Conservation (phyloP, 2,888 invertebrate species). For the Megamerina dolium region DNA sequence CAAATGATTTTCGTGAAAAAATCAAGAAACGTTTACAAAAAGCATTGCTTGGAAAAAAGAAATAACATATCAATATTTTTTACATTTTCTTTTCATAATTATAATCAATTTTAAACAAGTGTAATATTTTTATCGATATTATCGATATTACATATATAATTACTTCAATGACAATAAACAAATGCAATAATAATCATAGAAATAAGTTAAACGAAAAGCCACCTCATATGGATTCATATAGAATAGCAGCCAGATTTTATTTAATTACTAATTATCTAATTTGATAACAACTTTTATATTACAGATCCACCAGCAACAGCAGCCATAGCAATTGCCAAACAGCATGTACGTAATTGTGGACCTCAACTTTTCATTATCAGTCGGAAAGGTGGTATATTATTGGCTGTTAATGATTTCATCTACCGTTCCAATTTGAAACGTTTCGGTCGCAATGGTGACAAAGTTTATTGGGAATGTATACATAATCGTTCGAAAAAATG, state of each 20-base stretch:
- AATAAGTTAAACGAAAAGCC: constrained; percentile 1
- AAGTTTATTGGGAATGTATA: constrained; percentile 50
- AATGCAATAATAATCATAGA: not conserved
- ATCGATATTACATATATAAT: not conserved
- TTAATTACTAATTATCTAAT: no score
- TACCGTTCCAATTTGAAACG: constrained; percentile 48
- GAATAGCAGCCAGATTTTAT: no score
- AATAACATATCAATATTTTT: constrained; percentile 20
- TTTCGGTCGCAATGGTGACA: constrained; percentile 42
- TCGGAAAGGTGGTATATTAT: constrained; percentile 46
- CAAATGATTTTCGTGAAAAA: constrained; percentile 43
- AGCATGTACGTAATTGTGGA: constrained; percentile 42
- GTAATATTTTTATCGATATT: no score
- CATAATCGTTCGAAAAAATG: constrained; percentile 49
- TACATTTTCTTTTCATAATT: no score
- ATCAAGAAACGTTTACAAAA: constrained; percentile 44
- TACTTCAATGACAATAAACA: not conserved
- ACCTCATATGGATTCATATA: no score
- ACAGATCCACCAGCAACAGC: no score
- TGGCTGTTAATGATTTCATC: constrained; percentile 46
- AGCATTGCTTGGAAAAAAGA: constrained; percentile 41
- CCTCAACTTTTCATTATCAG: constrained; percentile 46
- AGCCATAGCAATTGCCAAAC: no score
- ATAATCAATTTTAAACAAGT: no score
- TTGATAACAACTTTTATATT: no score